Evolutionary conservation across 2,888 invertebrate genomes (phyloP), one percentile per base, ranked within the genome.

Genomic region (Macaria liturata): DNA sequence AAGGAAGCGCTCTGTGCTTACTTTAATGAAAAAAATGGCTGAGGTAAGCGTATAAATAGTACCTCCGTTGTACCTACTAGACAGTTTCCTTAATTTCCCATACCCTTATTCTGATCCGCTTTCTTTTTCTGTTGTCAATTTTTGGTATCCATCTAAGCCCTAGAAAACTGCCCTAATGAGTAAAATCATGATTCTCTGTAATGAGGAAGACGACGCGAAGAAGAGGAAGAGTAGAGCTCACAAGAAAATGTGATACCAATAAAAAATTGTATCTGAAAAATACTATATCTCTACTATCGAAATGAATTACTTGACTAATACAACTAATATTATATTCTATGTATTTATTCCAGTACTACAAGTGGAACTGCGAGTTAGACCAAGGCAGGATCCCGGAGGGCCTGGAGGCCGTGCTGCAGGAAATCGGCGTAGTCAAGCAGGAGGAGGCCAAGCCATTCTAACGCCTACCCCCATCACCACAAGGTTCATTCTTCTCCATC

Each of bases 1-100:
- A 83, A 93, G 98, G 66, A 99, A 99, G 83, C 96, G 97, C 73
- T 97, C 98, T 7, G 98, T 99, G 20, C 92, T 98, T 68, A 94
- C 96, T 8, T 91, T 99, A 46, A 93, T 97, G 69, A 95, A 96
- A 75, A 99, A 99, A 91, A 92, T 98, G 7, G 34, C 1, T 7
- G 3, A 37, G 34, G 34, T 98, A 88, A 37, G 34, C 34, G 7
- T 6, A 37, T 2, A 37, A 37, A 37, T 37, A 37, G 0, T 7
- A 37, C 5, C 7, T 37, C 34, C 3, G 7, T 7, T 37, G 3
- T 37, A n/a, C n/a, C n/a, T n/a, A 20, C 20, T 20, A 20, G 20
- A 20, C 20, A 20, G 20, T 20, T 20, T 20, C 20, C 2, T 20
- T 20, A 20, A 20, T 20, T 20, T 20, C 1, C 20, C 20, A 20